Evolutionary conservation across 2,888 invertebrate genomes (phyloP), one percentile per base, ranked within the genome.

Genomic region (Anorthoa munda): DNA sequence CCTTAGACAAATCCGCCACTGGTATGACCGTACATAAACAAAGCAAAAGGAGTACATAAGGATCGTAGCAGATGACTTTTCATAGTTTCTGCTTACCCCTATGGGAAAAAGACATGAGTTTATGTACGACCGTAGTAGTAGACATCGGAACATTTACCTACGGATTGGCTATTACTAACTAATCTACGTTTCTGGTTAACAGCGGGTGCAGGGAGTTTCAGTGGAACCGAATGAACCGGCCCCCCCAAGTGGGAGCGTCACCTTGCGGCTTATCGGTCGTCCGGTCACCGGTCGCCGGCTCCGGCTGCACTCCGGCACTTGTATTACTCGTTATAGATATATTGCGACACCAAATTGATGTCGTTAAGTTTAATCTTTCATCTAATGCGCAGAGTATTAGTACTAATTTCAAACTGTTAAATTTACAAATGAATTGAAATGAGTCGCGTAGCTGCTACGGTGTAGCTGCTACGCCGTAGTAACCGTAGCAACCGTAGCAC

Each of bases 211-310:
- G 84, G 88, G 85, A 76, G 87, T 79, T 85, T 85, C 83, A 81
- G 87, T 86, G 83, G 83, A 86, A 88, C 87, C 89, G 89, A 92
- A 91, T 90, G 90, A 90, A 88, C 83, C 89, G 76, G 79, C 79
- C 87, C 87, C 86, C 86, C 74, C 75, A 79, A 80, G 76, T 78
- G 82, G 82, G 83, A 80, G 80, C 68, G 92, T 90, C 92, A 93
- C 92, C 93, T 93, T 92, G 93, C 89, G 92, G 93, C 92, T 93
- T 93, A 93, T 93, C 93, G 91, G 89, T 79, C 90, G 90, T 91
- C 91, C 93, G 93, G 91, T 87, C 90, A 89, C 90, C 83, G 81
- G 82, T 64, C 74, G 85, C 80, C 86, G 87, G 81, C 87, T 86
- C 84, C 84, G 86, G 66, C 60, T 31, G 55, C 81, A 69, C 82